Evolutionary conservation across 2,888 invertebrate genomes (phyloP).

Genomic region (Vesta saturnalis): DNA sequence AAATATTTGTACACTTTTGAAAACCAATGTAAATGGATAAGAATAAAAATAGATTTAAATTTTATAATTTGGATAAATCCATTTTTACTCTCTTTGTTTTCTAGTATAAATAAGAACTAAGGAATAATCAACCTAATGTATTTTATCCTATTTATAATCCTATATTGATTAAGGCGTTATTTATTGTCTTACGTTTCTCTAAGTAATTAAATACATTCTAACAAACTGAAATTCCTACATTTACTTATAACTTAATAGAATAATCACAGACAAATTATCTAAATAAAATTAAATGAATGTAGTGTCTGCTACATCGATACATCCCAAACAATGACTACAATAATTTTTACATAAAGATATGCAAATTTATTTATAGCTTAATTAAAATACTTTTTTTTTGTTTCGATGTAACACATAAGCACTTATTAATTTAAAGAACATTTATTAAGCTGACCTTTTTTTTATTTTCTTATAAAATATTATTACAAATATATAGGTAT

Average conservation of each 20-base stretch:
- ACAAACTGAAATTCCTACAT: neutral
- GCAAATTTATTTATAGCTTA: neutral
- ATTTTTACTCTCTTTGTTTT: neutral
- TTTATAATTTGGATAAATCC: neutral
- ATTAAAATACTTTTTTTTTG: slow-evolving; percentile 17
- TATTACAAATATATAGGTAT: slow-evolving; percentile 29
- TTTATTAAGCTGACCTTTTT: slow-evolving; percentile 29
- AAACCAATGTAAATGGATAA: neutral
- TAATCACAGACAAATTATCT: slow-evolving; percentile 20
- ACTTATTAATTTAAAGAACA: slow-evolving; percentile 25
- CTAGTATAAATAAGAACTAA: slow-evolving; percentile 13
- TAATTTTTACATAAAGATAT: slow-evolving; percentile 16
- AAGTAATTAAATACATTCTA: slow-evolving; percentile 40
- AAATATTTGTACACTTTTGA: slow-evolving; percentile 6
- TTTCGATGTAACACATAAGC: slow-evolving; percentile 39
- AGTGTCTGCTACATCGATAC: neutral
- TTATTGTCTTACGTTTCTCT: slow-evolving; percentile 59
- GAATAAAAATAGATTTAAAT: neutral
- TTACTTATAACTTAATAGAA: slow-evolving; percentile 17
- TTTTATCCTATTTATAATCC: slow-evolving; percentile 25
- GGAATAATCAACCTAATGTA: slow-evolving; percentile 16
- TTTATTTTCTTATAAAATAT: slow-evolving; percentile 32
- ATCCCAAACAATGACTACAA: neutral
- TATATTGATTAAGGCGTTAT: slow-evolving; percentile 50
- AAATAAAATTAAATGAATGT: slow-evolving; percentile 8